Evolutionary conservation across 2,113 vertebrate genomes (phyloP), one percentile per base, ranked within the genome.

Genomic region (Prionailurus viverrinus): DNA sequence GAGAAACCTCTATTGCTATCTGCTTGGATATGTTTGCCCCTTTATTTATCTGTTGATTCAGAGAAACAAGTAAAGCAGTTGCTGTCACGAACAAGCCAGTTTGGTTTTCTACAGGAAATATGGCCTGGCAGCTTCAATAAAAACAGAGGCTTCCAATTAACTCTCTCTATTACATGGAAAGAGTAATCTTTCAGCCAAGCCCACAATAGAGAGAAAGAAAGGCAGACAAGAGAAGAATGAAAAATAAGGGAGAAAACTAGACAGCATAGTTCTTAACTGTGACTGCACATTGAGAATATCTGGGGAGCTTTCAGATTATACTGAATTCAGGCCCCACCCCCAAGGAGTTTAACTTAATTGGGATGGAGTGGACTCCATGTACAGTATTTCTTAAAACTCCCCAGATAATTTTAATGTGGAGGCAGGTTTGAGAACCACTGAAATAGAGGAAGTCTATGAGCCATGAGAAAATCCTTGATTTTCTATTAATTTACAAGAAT

Each of bases 101-200:
- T 94, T 80, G 51, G 14, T 85, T 97, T 96, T 92, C 61, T 51
- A 76, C 66, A 93, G 97, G 84, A 97, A 97, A 96, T 71, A 55
- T 0, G 92, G 18, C 14, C 76, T 96, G 92, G 85, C 94, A 95
- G 74, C 84, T 96, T 96, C 95, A 94, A 74, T 92, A 97, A 92
- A 97, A 98, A 92, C 71, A 92, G 92, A 90, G 69, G 45, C 83
- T 97, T 95, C 96, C 92, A 97, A 97, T 96, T 97, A 97, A 89
- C 66, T 98, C 69, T n/a, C 21, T 65, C 73, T 74, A 91, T 94
- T 96, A 85, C 84, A 39, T 48, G 48, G 89, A 55, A 91, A 85
- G 88, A 19, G 66, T 63, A 95, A 96, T 95, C 96, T 95, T 95
- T 88, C 33, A n/a, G 79, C 23, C 58, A 94, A 97, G 73, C 39